These are phyloP conservation scores for Drosophila maculinotata DNA, from an alignment of 2,888 invertebrate species.

Conservation along the genomic window DNA sequence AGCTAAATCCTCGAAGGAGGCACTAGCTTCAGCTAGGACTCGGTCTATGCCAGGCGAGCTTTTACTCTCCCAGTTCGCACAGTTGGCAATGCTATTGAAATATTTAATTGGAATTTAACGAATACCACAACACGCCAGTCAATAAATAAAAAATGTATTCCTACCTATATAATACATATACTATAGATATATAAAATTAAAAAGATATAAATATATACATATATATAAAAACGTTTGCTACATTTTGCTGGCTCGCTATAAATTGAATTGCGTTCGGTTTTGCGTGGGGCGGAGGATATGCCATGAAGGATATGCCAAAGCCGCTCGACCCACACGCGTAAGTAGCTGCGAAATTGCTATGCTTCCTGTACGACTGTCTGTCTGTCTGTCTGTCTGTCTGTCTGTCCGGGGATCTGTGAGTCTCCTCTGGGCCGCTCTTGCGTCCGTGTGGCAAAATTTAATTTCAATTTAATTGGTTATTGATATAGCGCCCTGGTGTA, in stretches of 20 bases:
- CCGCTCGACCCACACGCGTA: constrained; percentile 64
- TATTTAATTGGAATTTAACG: constrained; percentile 81
- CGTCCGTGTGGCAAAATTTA: constrained; percentile 67
- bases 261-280: constrained; percentile 70
- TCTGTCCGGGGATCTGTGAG: constrained; percentile 22
- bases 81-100: constrained; percentile 70
- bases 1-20: constrained; percentile 16
- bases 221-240: constrained; percentile 57
- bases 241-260: constrained; percentile 65
- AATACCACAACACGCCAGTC: constrained; percentile 69
- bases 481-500: constrained; percentile 75
- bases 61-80: constrained; percentile 19
- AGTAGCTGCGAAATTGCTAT: constrained; percentile 74
- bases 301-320: constrained; percentile 45
- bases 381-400: constrained; percentile 3
- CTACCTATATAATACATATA: constrained; percentile 31
- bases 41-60: constrained; percentile 23
- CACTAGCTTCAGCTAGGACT: constrained; percentile 1
- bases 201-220: constrained; percentile 24
- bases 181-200: constrained; percentile 34
- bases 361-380: constrained; percentile 48
- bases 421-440: constrained; percentile 20
- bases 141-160: constrained; percentile 69
- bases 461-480: constrained; percentile 80
- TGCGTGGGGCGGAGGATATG: neutral